Evolutionary conservation across 1,140 invertebrate genomes (phyloP).

Genomic region (Littorina saxatilis): DNA sequence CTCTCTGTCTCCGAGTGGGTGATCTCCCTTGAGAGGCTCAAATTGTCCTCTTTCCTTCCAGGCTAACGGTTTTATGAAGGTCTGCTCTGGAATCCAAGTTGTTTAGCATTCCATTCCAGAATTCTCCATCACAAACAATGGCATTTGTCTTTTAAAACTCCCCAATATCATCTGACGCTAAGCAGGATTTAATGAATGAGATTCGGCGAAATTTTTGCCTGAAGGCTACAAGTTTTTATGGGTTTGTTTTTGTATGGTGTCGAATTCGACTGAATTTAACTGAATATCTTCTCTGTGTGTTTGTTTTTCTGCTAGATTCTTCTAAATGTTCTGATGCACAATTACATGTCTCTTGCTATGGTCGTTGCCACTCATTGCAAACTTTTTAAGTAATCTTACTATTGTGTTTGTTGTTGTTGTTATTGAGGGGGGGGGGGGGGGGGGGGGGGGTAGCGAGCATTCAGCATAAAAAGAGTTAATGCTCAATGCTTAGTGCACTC

Average conservation of each 20-base stretch:
- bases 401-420: not conserved
- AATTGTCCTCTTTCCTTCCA: not conserved
- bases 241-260: not conserved
- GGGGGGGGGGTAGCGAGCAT: too few relatives aligned
- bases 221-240: not conserved
- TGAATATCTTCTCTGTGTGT: too few relatives aligned
- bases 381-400: too few relatives aligned
- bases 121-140: slow-evolving; percentile 9
- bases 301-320: too few relatives aligned
- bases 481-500: too few relatives aligned
- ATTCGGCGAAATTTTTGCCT: not conserved
- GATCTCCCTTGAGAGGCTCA: slow-evolving; percentile 11
- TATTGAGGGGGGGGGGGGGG: too few relatives aligned
- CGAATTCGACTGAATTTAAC: too few relatives aligned
- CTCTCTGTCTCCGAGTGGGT: slow-evolving; percentile 14
- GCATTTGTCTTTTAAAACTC: not conserved
- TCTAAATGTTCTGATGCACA: too few relatives aligned
- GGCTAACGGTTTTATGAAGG: not conserved
- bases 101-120: slow-evolving; percentile 4
- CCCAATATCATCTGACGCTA: not conserved
- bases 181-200: slow-evolving; percentile 12
- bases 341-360: too few relatives aligned
- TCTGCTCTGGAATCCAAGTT: slow-evolving; percentile 9
- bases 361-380: too few relatives aligned
- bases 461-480: too few relatives aligned